Evolutionary conservation across 2,113 vertebrate species (phyloP), one percentile per base, ranked within the genome.

Genomic region (Xiphophorus maculatus): DNA sequence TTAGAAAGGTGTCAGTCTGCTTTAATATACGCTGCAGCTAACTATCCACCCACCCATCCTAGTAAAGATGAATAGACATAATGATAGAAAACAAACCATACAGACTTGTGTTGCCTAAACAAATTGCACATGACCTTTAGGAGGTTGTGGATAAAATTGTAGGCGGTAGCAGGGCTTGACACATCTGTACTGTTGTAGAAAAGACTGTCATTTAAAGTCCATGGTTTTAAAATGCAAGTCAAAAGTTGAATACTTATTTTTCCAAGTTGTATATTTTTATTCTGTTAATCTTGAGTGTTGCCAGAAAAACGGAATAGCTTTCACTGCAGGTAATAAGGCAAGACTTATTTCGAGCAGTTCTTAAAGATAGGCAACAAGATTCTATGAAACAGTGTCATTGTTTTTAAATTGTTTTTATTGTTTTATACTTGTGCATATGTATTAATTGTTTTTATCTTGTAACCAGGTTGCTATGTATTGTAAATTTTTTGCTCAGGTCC

Each of bases 131-230:
- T 17, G n/a, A 77, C 12, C n/a, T 25, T 80, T 71, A 42, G 63
- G 27, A 28, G 60, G 35, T 29, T 54, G 80, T 83, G 76, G 71
- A 71, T 60, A 74, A 80, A 54, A 66, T 84, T 25, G 58, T 71
- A 76, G 88, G 83, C 85, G 75, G 87, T 86, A 81, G 76, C 25
- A 66, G 51, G 60, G 35, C 77, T 68, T 81, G 76, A 82, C 84
- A 81, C 66, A 73, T 71, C 79, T 77, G 63, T 25, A 60, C 48
- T 63, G 44, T 73, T 48, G 42, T 71, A 44, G 66, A 30, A 64
- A 76, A 44, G 9, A 27, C 44, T 40, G 35, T 54, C 42, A 30
- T 51, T 58, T 27, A 71, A 33, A 69, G 29, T 37, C 13, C 10
- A 54, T 10, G 37, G 42, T 71, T 67, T 28, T 29, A 40, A 58